These are phyloP conservation scores for Nowickia ferox DNA, from an alignment of 2,888 invertebrate genomes.

Conservation along the genomic window DNA sequence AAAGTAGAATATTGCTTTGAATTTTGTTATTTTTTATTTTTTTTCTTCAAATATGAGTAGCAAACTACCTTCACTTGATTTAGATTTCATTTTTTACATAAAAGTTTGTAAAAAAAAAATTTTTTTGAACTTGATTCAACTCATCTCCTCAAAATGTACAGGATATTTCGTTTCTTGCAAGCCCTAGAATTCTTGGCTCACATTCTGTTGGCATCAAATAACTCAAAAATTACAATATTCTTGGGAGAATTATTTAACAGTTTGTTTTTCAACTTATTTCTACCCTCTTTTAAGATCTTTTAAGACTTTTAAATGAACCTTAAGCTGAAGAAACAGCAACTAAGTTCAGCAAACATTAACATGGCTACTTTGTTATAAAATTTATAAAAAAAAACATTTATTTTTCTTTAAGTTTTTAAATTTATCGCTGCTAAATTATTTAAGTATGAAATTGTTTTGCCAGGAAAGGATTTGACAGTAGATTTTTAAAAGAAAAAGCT, in stretches of 20 bases:
- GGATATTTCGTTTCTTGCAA: constrained; percentile 21
- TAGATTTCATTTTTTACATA: no score
- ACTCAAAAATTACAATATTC: constrained; percentile 18
- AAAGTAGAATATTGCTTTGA: no score
- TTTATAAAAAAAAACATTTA: background rate
- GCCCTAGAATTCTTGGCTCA: background rate
- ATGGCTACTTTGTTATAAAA: background rate
- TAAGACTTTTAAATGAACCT: constrained; percentile 26
- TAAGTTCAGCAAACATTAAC: background rate
- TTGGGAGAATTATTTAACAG: constrained; percentile 43
- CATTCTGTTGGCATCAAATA: constrained; percentile 5
- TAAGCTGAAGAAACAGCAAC: constrained; percentile 14
- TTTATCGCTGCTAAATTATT: background rate
- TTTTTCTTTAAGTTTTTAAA: constrained; percentile 1
- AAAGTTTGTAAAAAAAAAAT: no score
- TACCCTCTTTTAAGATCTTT: background rate
- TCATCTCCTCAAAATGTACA: constrained; percentile 13
- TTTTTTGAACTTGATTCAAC: background rate
- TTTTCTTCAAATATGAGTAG: no score
- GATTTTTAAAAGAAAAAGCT: constrained; percentile 1
- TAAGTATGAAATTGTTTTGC: constrained; percentile 6
- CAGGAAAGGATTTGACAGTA: constrained; percentile 13
- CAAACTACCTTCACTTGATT: no score
- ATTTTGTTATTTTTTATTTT: no score
- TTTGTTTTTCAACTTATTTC: background rate